These are phyloP conservation scores for Carcina quercana DNA, from an alignment of 2,888 invertebrate species.

Conservation along the genomic window DNA sequence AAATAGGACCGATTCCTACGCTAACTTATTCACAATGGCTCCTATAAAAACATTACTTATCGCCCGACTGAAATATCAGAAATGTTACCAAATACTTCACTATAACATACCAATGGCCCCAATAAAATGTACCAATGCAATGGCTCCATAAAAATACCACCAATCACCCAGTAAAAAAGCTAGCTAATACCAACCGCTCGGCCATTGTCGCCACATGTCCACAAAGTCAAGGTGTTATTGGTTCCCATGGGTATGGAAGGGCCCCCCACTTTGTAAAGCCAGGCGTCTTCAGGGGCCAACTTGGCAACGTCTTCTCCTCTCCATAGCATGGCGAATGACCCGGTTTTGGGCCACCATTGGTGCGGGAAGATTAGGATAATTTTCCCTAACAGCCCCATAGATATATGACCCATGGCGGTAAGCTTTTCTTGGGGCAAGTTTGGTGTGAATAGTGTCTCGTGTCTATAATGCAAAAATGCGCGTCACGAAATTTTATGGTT, in stretches of 20 bases:
- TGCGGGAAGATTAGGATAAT: conserved; percentile 16
- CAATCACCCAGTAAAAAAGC: too few species aligned
- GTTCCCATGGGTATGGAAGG: conserved; percentile 1
- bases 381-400: conserved; percentile 57
- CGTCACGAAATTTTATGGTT: too few species aligned
- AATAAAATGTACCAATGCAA: too few species aligned
- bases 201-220: conserved; percentile 23
- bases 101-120: too few species aligned
- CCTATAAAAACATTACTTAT: too few species aligned
- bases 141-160: too few species aligned
- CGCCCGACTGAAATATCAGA: too few species aligned
- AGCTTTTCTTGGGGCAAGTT: conserved; percentile 60
- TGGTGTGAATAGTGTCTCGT: conserved; percentile 61
- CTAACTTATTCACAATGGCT: too few species aligned
- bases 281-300: conserved; percentile 5
- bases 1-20: too few species aligned
- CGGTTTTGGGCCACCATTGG: conserved; percentile 16
- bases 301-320: conserved; percentile 8
- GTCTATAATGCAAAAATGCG: too few species aligned
- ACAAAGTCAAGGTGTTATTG: conserved; percentile 20
- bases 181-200: conserved; percentile 13
- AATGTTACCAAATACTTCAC: too few species aligned
- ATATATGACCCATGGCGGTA: conserved; percentile 67
- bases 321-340: conserved; percentile 7
- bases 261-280: conserved; percentile 5